Conservation (phyloP, 2,888 invertebrate genomes). For the Cryptocephalus primarius region DNA sequence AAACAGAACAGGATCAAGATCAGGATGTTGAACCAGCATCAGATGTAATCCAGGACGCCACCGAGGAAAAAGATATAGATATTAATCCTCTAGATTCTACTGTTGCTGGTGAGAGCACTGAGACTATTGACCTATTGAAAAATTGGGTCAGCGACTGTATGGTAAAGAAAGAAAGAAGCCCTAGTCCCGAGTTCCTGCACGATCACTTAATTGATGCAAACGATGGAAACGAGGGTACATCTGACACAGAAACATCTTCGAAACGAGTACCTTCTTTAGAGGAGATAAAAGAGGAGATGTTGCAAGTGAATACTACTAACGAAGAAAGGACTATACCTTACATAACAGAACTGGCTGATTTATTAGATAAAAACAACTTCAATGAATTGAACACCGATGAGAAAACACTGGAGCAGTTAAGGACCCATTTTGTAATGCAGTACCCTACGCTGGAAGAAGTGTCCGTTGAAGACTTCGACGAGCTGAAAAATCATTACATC, state of each 20-base stretch:
- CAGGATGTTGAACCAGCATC: background rate
- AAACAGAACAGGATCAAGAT: slow-evolving; percentile 4
- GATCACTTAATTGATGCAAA: background rate
- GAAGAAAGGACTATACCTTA: slow-evolving; percentile 20
- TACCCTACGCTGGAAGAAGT: slow-evolving; percentile 21
- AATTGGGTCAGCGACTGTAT: slow-evolving; percentile 21
- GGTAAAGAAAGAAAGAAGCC: slow-evolving; percentile 14
- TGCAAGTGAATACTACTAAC: background rate
- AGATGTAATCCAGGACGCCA: no score
- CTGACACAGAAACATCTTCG: background rate
- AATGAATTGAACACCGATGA: slow-evolving; percentile 19
- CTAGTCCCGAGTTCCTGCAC: slow-evolving; percentile 19
- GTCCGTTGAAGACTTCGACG: slow-evolving; percentile 11
- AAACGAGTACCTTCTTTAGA: slow-evolving; percentile 13
- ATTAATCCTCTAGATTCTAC: slow-evolving; percentile 7
- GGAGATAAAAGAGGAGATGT: slow-evolving; percentile 3
- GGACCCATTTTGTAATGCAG: slow-evolving; percentile 27
- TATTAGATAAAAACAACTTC: slow-evolving; percentile 16
- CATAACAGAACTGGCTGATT: slow-evolving; percentile 20
- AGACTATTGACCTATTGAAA: slow-evolving; percentile 17
- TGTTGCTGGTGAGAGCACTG: slow-evolving; percentile 4
- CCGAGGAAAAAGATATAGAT: background rate
- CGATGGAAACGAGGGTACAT: slow-evolving; percentile 1
- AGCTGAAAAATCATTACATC: slow-evolving; percentile 9
- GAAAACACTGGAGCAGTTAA: slow-evolving; percentile 24